Evolutionary conservation across 2,888 invertebrate genomes (phyloP).

Genomic region (Sepioteuthis lessoniana): DNA sequence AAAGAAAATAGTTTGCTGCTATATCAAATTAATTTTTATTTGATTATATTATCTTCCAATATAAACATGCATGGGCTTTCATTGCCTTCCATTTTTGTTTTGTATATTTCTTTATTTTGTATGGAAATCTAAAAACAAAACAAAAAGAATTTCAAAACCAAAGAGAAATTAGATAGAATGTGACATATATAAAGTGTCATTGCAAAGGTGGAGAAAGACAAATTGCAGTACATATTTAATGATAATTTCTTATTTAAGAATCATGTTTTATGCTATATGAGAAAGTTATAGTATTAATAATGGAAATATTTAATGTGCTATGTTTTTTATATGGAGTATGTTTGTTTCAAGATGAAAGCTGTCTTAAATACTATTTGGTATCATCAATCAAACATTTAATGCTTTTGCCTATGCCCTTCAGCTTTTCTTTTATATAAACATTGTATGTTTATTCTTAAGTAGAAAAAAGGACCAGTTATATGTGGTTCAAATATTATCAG

Average conservation of each 20-base stretch:
- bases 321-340: background rate
- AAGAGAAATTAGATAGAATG: background rate
- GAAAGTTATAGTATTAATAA: background rate
- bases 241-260: background rate
- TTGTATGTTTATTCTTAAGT: background rate
- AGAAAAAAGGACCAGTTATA: background rate
- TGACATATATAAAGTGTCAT: background rate
- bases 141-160: background rate
- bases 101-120: background rate
- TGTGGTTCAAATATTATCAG: background rate
- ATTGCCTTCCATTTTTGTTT: background rate
- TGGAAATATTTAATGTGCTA: background rate
- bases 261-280: background rate
- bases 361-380: background rate
- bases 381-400: background rate
- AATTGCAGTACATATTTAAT: background rate
- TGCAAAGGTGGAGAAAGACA: background rate
- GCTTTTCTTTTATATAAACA: background rate
- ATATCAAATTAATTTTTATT: background rate
- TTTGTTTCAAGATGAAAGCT: background rate
- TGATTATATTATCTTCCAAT: background rate
- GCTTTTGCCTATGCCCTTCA: background rate
- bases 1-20: background rate
- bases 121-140: background rate
- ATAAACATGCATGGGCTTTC: background rate